Evolutionary conservation across 1,140 invertebrate genomes (phyloP), one percentile per base, ranked within the genome.

Genomic region (Philotrypesis tridentata): DNA sequence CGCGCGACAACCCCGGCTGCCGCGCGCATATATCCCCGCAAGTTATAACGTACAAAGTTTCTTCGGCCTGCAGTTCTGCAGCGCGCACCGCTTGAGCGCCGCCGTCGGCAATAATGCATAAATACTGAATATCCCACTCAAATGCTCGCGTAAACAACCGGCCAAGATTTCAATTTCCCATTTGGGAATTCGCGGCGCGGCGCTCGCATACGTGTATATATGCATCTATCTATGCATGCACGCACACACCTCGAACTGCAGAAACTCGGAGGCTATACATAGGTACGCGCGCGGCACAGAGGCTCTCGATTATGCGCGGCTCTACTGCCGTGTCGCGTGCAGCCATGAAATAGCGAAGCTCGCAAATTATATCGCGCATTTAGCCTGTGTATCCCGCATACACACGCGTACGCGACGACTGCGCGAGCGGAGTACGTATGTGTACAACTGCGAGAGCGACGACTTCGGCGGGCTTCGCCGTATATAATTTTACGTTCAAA

Each of bases 401-500:
- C n/a, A n/a, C n/a, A n/a, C n/a, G n/a, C n/a, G n/a, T 31, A 70
- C 37, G 67, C 67, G 67, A 70, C 29, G 67, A 70, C 67, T 70
- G 12, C n/a, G n/a, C n/a, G 27, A 71, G 23, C 23, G 17, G 8
- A 8, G 31, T 71, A 40, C 33, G 25, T 68, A 29, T 29, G 5
- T 33, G 14, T 68, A 17, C 25, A 33, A 17, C 25, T 68, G 33
- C 9, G 12, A 31, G 27, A 27, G 61, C 61, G 23, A 14, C 61
- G 25, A 65, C 12, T n/a, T 25, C n/a, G 37, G 68, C n/a, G n/a
- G n/a, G n/a, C n/a, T n/a, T 14, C 14, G 68, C 31, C 11, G 40
- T 37, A 37, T 71, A 71, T 71, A 71, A 71, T 71, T 71, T 71
- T 71, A 71, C 37, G 37, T 31, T 71, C 68, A 37, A 71, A 71